Conservation (phyloP, 2,113 vertebrate genomes). For the Galbula dea region DNA sequence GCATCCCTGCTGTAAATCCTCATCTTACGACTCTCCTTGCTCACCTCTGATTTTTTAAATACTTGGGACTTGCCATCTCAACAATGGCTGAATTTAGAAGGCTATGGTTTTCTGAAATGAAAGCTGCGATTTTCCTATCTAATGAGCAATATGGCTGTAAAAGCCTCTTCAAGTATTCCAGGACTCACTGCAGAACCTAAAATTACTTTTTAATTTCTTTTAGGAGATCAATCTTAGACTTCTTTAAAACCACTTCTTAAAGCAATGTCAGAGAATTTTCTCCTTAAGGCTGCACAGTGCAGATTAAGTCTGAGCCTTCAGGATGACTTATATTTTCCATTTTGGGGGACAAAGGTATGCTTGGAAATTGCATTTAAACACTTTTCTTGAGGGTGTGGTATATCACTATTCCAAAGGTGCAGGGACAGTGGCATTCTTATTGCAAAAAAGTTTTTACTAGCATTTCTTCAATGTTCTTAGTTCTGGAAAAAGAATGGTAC, state of each 20-base stretch:
- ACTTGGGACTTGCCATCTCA: not conserved
- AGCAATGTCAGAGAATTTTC: not conserved
- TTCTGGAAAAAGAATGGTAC: not conserved
- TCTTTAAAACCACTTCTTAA: not conserved
- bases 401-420: not conserved
- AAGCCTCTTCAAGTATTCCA: not conserved
- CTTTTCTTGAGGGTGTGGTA: not conserved
- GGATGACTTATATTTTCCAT: not conserved
- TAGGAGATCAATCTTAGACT: not conserved
- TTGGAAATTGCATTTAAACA: not conserved
- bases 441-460: not conserved
- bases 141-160: not conserved
- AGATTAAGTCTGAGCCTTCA: not conserved
- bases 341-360: not conserved
- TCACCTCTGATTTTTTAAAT: not conserved
- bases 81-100: not conserved
- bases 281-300: not conserved
- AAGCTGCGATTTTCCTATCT: not conserved
- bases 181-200: not conserved
- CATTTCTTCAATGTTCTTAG: not conserved
- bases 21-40: fast-evolving
- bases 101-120: not conserved
- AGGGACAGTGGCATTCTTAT: not conserved
- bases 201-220: slow-evolving; percentile 1
- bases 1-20: not conserved